Evolutionary conservation across 2,113 vertebrate species (phyloP).

Genomic region (Silurus meridionalis): DNA sequence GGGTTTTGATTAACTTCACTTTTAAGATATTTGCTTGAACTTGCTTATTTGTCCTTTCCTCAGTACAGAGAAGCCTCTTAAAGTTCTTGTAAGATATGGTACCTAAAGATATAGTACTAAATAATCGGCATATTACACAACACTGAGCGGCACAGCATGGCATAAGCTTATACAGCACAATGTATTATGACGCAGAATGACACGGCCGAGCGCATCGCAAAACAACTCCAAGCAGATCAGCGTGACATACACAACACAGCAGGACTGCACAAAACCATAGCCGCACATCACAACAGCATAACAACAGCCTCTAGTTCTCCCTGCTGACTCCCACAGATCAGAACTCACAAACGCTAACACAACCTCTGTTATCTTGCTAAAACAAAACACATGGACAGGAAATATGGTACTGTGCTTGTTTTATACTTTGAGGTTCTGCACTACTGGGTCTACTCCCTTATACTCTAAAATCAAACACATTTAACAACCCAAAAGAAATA

Average conservation of each 20-base stretch:
- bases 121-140: neutral
- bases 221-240: slow-evolving; percentile 5
- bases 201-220: neutral
- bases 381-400: neutral
- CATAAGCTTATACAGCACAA: slow-evolving; percentile 19
- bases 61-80: neutral
- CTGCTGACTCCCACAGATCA: slow-evolving; percentile 8
- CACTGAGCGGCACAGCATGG: neutral
- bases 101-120: neutral
- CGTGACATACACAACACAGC: slow-evolving; percentile 6
- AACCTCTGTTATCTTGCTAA: neutral
- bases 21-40: too few relatives aligned
- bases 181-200: neutral
- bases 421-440: neutral
- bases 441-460: neutral
- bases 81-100: neutral
- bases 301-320: neutral
- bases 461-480: neutral
- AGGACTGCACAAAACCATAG: slow-evolving; percentile 14
- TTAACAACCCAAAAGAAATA: neutral
- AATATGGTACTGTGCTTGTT: neutral
- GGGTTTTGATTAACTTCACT: too few relatives aligned
- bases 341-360: slow-evolving; percentile 13
- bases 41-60: neutral
- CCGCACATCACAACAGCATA: slow-evolving; percentile 13